phyloP scores from a whole-genome alignment of 1,140 invertebrate genomes.

The Hyphantria cunea region DNA sequence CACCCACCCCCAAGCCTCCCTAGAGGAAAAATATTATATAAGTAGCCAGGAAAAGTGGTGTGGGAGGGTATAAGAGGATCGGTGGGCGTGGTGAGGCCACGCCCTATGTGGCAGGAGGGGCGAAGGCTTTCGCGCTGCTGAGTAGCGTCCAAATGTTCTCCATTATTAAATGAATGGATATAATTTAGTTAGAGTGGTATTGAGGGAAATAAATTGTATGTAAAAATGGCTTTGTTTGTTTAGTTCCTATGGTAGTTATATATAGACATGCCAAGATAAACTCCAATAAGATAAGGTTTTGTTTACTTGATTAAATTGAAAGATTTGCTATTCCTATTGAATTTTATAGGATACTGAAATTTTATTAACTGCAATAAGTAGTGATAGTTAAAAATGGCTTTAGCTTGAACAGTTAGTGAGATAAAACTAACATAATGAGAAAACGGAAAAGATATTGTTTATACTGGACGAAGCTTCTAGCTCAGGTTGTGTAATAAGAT shows the following conservation, averaged over 20 bases:
- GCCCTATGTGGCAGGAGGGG: conserved; percentile 42
- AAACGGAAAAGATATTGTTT: too few relatives aligned
- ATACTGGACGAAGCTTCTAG: too few relatives aligned
- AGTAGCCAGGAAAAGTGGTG: conserved; percentile 32
- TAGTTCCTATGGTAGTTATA: background rate
- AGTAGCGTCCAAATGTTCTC: conserved; percentile 9
- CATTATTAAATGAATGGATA: conserved; percentile 21
- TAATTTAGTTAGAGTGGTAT: conserved; percentile 26
- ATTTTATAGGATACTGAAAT: too few relatives aligned
- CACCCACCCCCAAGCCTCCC: conserved; percentile 52
- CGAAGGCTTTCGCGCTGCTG: conserved; percentile 6
- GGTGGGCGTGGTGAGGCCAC: conserved; percentile 42
- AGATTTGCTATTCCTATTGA: too few relatives aligned
- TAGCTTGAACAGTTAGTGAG: too few relatives aligned
- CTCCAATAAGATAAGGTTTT: too few relatives aligned
- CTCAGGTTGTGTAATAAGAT: too few relatives aligned
- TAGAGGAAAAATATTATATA: conserved; percentile 48
- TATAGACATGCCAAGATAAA: background rate
- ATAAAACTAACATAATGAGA: too few relatives aligned
- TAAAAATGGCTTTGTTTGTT: conserved; percentile 24
- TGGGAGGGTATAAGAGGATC: conserved; percentile 23
- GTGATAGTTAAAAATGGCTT: too few relatives aligned
- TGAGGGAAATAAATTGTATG: conserved; percentile 9
- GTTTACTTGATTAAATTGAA: too few relatives aligned
- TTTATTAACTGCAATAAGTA: too few relatives aligned